Evolutionary conservation across 2,888 invertebrate species (phyloP).

Genomic region (Mesorhabditis belari): DNA sequence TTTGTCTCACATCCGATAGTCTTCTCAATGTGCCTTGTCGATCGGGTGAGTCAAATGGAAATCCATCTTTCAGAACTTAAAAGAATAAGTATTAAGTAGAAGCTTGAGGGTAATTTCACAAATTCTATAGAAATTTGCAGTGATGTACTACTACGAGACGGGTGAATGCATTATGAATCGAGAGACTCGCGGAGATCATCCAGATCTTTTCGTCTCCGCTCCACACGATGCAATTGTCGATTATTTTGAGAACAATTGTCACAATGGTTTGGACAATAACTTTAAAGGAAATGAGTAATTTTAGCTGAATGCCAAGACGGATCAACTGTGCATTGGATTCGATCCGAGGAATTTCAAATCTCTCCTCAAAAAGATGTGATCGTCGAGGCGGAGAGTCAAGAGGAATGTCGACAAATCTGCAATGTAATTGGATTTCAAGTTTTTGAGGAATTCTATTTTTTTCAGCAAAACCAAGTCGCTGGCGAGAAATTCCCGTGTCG

Average conservation of each 20-base stretch:
- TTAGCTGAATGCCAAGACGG: constrained; percentile 17
- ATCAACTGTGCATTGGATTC: constrained; percentile 41
- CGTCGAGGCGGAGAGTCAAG: constrained; percentile 28
- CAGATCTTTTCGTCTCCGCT: constrained; percentile 33
- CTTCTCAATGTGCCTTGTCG: constrained; percentile 21
- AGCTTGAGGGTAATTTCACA: too few species aligned
- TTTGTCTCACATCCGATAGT: constrained; percentile 33
- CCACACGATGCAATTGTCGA: constrained; percentile 33
- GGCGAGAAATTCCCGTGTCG: constrained; percentile 46
- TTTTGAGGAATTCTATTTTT: background rate
- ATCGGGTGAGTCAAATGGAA: constrained; percentile 9
- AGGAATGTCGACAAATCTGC: constrained; percentile 17
- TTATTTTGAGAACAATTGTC: constrained; percentile 52
- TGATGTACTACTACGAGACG: constrained; percentile 51
- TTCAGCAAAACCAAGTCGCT: constrained; percentile 38
- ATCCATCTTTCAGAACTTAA: too few species aligned
- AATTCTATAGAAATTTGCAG: constrained; percentile 5
- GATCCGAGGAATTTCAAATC: constrained; percentile 43
- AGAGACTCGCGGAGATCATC: constrained; percentile 23
- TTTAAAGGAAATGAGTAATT: background rate
- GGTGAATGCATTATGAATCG: constrained; percentile 50
- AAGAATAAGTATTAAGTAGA: too few species aligned
- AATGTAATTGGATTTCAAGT: too few species aligned
- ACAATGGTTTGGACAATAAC: constrained; percentile 28
- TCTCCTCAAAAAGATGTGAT: constrained; percentile 41